phyloP scores from a whole-genome alignment of 1,140 invertebrate species.

The Nebria ingens region DNA sequence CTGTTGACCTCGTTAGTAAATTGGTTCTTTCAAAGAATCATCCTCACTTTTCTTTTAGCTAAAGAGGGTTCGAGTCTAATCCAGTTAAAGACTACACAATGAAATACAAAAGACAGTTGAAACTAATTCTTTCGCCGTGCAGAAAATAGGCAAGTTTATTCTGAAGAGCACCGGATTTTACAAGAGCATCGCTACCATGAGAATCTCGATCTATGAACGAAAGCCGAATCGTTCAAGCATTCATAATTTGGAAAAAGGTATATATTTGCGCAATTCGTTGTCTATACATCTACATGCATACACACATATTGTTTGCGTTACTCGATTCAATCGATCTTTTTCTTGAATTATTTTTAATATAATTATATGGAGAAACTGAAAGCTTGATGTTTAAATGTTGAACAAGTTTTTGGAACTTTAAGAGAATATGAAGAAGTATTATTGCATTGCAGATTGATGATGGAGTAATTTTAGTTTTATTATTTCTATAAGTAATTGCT shows the following conservation, averaged over 20 bases:
- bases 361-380: too few relatives aligned
- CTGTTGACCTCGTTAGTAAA: conserved; percentile 6
- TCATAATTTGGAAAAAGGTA: too few relatives aligned
- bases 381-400: not conserved
- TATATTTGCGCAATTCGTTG: too few relatives aligned
- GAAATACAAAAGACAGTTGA: conserved; percentile 5
- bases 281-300: too few relatives aligned
- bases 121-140: not conserved
- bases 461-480: not conserved
- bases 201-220: too few relatives aligned
- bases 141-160: not conserved
- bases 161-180: too few relatives aligned
- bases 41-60: conserved; percentile 7
- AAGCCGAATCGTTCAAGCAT: too few relatives aligned
- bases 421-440: not conserved
- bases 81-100: conserved; percentile 3
- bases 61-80: conserved; percentile 4
- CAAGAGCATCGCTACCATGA: too few relatives aligned
- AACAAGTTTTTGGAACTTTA: not conserved
- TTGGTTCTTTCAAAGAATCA: conserved; percentile 9
- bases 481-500: conserved; percentile 2
- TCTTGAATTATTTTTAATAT: conserved; percentile 3
- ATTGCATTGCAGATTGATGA: not conserved
- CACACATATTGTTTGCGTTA: too few relatives aligned
- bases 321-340: too few relatives aligned